Percentiles rank a stretch among this genome's conserved stretches.
These are phyloP conservation scores for Amia ocellicauda DNA, from an alignment of 2,113 vertebrate genomes.

Conservation along the genomic window DNA sequence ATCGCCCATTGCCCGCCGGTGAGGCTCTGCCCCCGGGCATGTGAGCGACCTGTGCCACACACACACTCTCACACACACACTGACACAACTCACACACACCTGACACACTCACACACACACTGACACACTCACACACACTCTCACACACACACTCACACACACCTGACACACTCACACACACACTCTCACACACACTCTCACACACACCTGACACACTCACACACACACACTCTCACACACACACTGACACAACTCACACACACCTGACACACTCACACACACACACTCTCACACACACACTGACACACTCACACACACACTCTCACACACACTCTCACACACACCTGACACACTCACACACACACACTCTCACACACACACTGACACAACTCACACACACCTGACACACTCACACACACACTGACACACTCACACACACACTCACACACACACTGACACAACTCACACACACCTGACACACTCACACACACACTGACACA, in stretches of 20 bases:
- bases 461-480: no score
- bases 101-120: background rate
- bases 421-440: no score
- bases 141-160: background rate
- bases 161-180: background rate
- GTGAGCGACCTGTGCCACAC: no score
- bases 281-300: background rate
- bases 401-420: no score
- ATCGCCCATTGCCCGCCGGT: slow-evolving; percentile 63
- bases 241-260: background rate
- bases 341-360: no score
- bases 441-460: background rate
- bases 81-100: background rate
- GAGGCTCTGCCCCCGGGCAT: background rate
- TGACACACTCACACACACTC: background rate
- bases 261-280: background rate
- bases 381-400: background rate
- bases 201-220: background rate
- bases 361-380: no score
- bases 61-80: background rate
- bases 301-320: background rate
- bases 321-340: no score
- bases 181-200: background rate
- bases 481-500: background rate
- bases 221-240: background rate